Base-by-base conservation (phyloP, 1,140 invertebrate genomes). In the Lutraria rhynchaena region DNA sequence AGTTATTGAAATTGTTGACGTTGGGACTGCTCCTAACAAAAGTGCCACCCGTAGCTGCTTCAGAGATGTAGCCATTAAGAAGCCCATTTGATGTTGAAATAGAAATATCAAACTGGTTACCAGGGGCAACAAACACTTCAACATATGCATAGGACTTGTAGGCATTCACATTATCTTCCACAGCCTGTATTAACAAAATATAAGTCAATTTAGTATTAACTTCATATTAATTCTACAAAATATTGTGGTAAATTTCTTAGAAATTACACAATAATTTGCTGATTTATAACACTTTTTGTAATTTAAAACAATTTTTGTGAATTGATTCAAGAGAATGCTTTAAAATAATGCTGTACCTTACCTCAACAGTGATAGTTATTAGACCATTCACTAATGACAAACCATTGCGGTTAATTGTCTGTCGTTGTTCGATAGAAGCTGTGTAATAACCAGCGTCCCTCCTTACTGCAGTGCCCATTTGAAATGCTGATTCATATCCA, bases 1-100 rank as follows among this genome's bases (percentile, higher is more conserved):
- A 57, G 41, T 60, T 60, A 27, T 44, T 44, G n/a, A n/a, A n/a
- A n/a, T n/a, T n/a, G n/a, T n/a, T n/a, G n/a, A n/a, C n/a, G n/a
- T n/a, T n/a, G n/a, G n/a, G n/a, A n/a, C n/a, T n/a, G n/a, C n/a
- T 29, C 19, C 46, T 80, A 17, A 87, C 78, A 41, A 85, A 31
- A 15, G 81, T 83, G 17, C 83, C 81, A 44, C 37, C 11, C 13
- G 71, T 57, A 15, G 86, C 85, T 27, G 69, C 84, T 57, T 89
- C 87, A 17, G 55, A 63, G 19, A 89, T 85, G 71, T 77, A 84
- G 27, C 86, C 87, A 31, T n/a, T 29, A 0, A 22, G 44, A 24
- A n/a, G 4, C 0, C 63, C 63, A 58, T 1, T n/a, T 19, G 51
- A 33, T 53, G 69, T 41, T 3, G 51, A 58, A n/a, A 87, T 33